Evolutionary conservation across 2,113 vertebrate genomes (phyloP).

Genomic region (Paradisaea rubra): DNA sequence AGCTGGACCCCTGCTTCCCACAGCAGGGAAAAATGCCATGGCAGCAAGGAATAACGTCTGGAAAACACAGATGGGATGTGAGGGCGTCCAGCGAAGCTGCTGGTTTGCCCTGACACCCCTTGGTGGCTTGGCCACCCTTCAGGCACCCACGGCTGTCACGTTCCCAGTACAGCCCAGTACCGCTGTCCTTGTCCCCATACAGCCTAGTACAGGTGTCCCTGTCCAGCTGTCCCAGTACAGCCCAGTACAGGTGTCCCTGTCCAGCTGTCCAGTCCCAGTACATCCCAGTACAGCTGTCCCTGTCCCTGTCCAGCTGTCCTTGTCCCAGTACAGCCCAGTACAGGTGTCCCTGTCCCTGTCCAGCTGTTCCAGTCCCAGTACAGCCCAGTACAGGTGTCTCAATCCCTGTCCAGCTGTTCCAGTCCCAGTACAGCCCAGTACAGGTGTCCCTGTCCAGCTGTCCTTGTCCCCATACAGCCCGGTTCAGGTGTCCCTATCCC

Average conservation of each 20-base stretch:
- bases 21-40: not conserved
- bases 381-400: not conserved
- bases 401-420: rapidly evolving
- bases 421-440: not conserved
- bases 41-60: not conserved
- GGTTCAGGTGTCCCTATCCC: not conserved
- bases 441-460: not conserved
- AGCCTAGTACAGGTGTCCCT: not conserved
- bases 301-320: not conserved
- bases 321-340: too few relatives aligned
- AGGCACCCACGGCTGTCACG: rapidly evolving
- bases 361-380: not conserved
- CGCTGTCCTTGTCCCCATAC: rapidly evolving
- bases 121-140: not conserved
- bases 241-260: not conserved
- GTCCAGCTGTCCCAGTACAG: not conserved
- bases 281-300: not conserved
- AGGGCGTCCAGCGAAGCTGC: not conserved
- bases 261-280: not conserved
- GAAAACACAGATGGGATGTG: not conserved
- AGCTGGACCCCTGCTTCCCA: not conserved
- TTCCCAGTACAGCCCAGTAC: not conserved
- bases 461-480: not conserved
- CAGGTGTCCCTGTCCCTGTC: not conserved
- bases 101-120: not conserved